Conservation (phyloP, 2,888 invertebrate species). For the Caenorhabditis japonica region DNA sequence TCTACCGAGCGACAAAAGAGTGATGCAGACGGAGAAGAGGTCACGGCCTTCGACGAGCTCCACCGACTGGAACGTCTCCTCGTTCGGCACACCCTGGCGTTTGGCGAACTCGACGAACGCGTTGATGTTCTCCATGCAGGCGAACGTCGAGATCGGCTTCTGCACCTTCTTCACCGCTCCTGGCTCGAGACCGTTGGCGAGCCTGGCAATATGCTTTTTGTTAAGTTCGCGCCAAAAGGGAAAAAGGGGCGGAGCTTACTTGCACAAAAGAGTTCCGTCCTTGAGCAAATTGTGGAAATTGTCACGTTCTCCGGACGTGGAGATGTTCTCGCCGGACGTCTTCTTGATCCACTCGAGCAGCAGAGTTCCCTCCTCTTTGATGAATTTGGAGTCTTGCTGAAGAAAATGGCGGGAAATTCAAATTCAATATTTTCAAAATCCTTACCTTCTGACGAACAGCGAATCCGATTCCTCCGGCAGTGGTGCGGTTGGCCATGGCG, state of each 20-base stretch:
- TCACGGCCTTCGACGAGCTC: slow-evolving; percentile 97
- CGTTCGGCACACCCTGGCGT: slow-evolving; percentile 85
- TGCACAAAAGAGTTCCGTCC: slow-evolving; percentile 92
- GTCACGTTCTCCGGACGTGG: slow-evolving; percentile 85
- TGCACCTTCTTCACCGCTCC: slow-evolving; percentile 93
- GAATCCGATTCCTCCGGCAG: slow-evolving; percentile 76
- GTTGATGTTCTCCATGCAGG: slow-evolving; percentile 98
- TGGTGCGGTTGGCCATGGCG: slow-evolving; percentile 74
- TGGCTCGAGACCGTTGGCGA: slow-evolving; percentile 88
- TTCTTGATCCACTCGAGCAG: slow-evolving; percentile 92
- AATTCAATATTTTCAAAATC: not conserved
- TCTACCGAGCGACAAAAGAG: slow-evolving; percentile 74
- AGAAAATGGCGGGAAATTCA: slow-evolving; percentile 6
- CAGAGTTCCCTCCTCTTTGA: slow-evolving; percentile 91
- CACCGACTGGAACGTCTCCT: slow-evolving; percentile 95
- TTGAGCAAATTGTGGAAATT: slow-evolving; percentile 91
- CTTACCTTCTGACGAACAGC: slow-evolving; percentile 72
- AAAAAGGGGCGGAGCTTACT: slow-evolving; percentile 80
- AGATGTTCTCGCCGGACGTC: slow-evolving; percentile 88
- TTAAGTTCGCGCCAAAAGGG: not conserved
- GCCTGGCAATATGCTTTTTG: slow-evolving; percentile 80
- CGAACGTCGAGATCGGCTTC: slow-evolving; percentile 91
- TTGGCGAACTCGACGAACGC: slow-evolving; percentile 90
- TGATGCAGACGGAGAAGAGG: slow-evolving; percentile 86
- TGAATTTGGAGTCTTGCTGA: slow-evolving; percentile 97